These are phyloP conservation scores for Pterocles gutturalis DNA, from an alignment of 2,113 vertebrate genomes.

Conservation along the genomic window DNA sequence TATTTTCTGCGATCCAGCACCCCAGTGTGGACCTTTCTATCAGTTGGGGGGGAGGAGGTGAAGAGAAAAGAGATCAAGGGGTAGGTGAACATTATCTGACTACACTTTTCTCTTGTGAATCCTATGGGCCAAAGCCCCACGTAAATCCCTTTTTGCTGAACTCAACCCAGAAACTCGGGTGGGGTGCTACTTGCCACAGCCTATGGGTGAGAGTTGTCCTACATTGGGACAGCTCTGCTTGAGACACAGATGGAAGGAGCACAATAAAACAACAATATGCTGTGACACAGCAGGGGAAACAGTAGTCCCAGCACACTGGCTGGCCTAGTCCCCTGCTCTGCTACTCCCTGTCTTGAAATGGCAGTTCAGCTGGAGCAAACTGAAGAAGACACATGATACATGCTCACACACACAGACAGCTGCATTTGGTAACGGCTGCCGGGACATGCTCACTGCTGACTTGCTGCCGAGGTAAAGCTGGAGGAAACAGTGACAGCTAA, in stretches of 20 bases:
- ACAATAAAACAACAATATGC: background rate
- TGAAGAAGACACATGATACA: background rate
- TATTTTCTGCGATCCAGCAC: background rate
- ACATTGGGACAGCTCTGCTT: fast-evolving
- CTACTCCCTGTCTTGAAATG: background rate
- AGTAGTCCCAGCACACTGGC: background rate
- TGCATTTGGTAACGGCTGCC: background rate
- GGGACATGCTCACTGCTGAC: background rate
- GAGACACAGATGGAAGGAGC: background rate
- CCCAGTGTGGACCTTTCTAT: background rate
- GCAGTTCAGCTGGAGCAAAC: background rate
- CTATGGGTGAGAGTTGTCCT: background rate
- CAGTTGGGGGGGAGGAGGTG: fast-evolving
- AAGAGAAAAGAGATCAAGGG: background rate
- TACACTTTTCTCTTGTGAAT: background rate
- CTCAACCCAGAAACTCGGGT: background rate
- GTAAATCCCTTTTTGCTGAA: background rate
- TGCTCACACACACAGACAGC: background rate
- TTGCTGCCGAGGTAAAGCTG: background rate
- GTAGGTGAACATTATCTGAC: background rate
- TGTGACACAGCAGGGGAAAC: background rate
- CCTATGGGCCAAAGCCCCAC: fast-evolving
- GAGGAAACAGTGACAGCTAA: background rate
- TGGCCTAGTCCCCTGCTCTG: background rate
- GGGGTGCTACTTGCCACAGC: background rate